Evolutionary conservation across 2,797 vertebrate genomes (phyloP), one percentile per base, ranked within the genome.

Genomic region (Adelosebastes latens): DNA sequence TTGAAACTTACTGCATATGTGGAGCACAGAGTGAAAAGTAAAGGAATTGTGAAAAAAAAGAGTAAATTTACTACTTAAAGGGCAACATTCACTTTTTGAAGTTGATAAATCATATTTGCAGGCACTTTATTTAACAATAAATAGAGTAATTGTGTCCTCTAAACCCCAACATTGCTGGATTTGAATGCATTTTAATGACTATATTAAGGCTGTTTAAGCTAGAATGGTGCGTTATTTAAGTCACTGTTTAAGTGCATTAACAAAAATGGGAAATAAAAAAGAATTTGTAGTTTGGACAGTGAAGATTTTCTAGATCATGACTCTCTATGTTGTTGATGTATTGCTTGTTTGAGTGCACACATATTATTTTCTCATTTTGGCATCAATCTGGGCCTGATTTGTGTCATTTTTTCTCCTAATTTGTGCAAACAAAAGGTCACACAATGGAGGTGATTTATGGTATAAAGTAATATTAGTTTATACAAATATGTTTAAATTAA

Each of bases 111-210:
- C 7, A 69, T 6, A 20, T 0, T 1, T 70, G 14, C 22, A 70
- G 13, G n/a, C 22, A 8, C 2, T 42, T 39, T 14, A 39, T 39
- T 39, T 13, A 39, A 2, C 36, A 39, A 39, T 25, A 14, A 60
- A 18, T 9, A 8, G 4, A 46, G 18, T 36, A 0, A 12, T 25
- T 4, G 0, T 18, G 5, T 69, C 49, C 5, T 36, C 3, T 12
- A 14, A 49, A 36, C 12, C n/a, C 1, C 0, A 4, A 69, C 0
- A 29, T 20, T 20, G 0, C 13, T 36, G 13, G 52, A 25, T 10
- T 42, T 46, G 2, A 46, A 46, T 6, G 25, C 25, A 59, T 59
- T 59, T 29, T 9, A 59, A 29, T 60, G 29, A n/a, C n/a, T 34
- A 24, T 39, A 22, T 39, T 6, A n/a, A 34, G 31, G 5, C 4